These are phyloP conservation scores for Leptodirus hochenwartii DNA, from an alignment of 2,888 invertebrate species.

Conservation along the genomic window DNA sequence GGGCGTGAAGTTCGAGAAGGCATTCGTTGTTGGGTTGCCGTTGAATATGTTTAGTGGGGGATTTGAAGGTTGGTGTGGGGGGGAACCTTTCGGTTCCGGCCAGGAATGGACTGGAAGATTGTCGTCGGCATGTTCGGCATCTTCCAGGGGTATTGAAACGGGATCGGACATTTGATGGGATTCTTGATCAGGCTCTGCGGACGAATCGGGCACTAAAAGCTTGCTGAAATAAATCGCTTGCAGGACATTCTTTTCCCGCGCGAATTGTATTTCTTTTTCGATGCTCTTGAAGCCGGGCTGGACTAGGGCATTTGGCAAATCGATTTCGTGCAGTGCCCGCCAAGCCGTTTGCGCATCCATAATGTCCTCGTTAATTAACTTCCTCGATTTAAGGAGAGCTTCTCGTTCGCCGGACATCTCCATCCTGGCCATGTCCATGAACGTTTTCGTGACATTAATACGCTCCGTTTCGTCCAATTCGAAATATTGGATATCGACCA, in stretches of 20 bases:
- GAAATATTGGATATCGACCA: conserved; percentile 75
- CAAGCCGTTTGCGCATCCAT: conserved; percentile 72
- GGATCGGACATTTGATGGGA: conserved; percentile 60
- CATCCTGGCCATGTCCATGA: conserved; percentile 80
- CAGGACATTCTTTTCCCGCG: conserved; percentile 68
- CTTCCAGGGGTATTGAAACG: conserved; percentile 72
- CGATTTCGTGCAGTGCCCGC: conserved; percentile 52
- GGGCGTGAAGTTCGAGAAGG: conserved; percentile 25
- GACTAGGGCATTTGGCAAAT: conserved; percentile 44
- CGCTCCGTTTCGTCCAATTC: conserved; percentile 92
- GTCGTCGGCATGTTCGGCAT: conserved; percentile 69
- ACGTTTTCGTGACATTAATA: conserved; percentile 83
- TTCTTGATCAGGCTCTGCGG: conserved; percentile 75
- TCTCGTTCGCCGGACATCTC: conserved; percentile 76
- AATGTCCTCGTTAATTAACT: conserved; percentile 53
- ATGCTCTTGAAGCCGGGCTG: conserved; percentile 61
- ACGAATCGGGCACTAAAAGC: conserved; percentile 62
- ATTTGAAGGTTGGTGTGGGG: conserved; percentile 23
- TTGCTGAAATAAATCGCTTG: conserved; percentile 68
- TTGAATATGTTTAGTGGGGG: conserved; percentile 17
- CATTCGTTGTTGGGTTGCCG: too few relatives aligned
- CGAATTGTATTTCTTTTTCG: conserved; percentile 74
- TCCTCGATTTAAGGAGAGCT: conserved; percentile 59
- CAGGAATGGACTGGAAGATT: conserved; percentile 61
- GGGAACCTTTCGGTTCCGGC: conserved; percentile 67